Evolutionary conservation across 2,888 invertebrate genomes (phyloP).

Genomic region (Cabera pusaria): DNA sequence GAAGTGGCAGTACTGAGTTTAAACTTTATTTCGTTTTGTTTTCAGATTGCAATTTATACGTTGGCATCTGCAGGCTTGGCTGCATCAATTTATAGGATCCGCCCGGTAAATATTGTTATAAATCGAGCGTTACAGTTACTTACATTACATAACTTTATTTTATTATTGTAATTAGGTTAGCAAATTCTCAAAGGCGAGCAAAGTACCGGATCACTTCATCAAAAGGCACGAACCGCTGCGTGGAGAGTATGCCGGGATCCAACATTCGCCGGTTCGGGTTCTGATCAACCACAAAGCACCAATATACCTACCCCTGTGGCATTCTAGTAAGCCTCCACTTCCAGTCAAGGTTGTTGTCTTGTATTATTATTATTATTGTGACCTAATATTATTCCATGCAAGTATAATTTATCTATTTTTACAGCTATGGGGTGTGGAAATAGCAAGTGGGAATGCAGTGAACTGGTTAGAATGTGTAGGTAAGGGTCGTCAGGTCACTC

Average conservation of each 20-base stretch:
- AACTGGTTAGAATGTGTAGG: slow-evolving; percentile 84
- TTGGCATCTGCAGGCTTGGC: slow-evolving; percentile 81
- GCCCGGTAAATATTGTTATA: slow-evolving; percentile 76
- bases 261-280: slow-evolving; percentile 75
- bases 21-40: no score
- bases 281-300: slow-evolving; percentile 83
- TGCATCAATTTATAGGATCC: slow-evolving; percentile 81
- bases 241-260: slow-evolving; percentile 77
- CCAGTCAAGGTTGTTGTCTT: slow-evolving; percentile 70
- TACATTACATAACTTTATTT: slow-evolving; percentile 62
- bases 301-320: slow-evolving; percentile 79
- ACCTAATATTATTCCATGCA: no score
- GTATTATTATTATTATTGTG: no score
- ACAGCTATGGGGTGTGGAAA: slow-evolving; percentile 77
- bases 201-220: slow-evolving; percentile 83
- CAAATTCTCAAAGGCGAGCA: slow-evolving; percentile 83
- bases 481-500: slow-evolving; percentile 68
- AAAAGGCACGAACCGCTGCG: slow-evolving; percentile 72
- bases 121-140: slow-evolving; percentile 30
- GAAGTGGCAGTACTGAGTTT: no score
- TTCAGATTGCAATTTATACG: slow-evolving; percentile 84
- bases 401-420: slow-evolving; percentile 34
- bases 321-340: slow-evolving; percentile 73
- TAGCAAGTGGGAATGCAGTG: slow-evolving; percentile 78
- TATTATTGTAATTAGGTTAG: slow-evolving; percentile 73